Evolutionary conservation across 2,113 vertebrate species (phyloP).

Genomic region (Labeo catla): DNA sequence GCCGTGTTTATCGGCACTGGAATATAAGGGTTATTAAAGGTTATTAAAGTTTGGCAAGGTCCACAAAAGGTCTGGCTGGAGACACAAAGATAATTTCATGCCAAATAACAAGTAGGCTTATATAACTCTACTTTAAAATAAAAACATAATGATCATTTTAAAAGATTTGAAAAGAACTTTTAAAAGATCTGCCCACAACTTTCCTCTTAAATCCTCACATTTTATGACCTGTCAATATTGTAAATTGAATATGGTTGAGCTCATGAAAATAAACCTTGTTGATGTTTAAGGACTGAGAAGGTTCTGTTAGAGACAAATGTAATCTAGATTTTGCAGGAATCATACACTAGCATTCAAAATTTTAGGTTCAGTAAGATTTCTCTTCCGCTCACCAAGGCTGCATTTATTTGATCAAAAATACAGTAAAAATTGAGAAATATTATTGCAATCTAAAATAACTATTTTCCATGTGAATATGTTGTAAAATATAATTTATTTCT

Average conservation of each 20-base stretch:
- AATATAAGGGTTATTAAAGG: neutral
- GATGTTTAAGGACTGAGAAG: neutral
- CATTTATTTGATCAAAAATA: neutral
- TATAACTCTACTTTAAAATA: neutral
- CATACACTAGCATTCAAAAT: neutral
- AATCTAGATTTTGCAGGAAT: neutral
- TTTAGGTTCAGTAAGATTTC: too few relatives aligned
- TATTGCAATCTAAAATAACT: neutral
- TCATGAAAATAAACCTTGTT: too few relatives aligned
- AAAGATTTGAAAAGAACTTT: neutral
- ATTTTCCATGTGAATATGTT: neutral
- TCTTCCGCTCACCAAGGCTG: neutral
- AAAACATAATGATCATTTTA: neutral
- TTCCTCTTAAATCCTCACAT: neutral
- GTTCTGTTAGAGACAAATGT: too few relatives aligned
- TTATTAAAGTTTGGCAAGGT: neutral
- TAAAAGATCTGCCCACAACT: neutral
- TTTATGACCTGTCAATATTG: too few relatives aligned
- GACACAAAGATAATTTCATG: neutral
- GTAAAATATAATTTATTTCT: neutral
- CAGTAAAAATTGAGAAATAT: neutral
- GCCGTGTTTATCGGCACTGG: neutral
- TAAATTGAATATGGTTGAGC: neutral
- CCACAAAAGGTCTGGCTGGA: neutral
- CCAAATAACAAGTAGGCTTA: neutral